phyloP scores from a whole-genome alignment of 2,888 invertebrate genomes.

The Caenorhabditis zanzibari region DNA sequence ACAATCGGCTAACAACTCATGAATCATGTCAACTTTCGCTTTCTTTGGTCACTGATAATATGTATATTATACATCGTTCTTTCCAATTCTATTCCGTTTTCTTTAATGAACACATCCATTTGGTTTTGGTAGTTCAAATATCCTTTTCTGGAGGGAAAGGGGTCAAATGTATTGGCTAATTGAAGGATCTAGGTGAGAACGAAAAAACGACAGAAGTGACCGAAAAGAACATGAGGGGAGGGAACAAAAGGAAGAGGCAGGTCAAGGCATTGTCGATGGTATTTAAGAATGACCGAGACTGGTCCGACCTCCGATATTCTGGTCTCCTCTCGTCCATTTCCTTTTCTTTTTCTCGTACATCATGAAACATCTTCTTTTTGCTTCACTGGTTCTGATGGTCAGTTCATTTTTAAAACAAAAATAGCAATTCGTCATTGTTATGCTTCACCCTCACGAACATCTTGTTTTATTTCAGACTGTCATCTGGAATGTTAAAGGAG shows the following conservation, averaged over 20 bases:
- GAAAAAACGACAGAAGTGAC: slow-evolving; percentile 35
- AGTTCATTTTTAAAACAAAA: slow-evolving; percentile 18
- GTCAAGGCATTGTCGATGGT: slow-evolving; percentile 19
- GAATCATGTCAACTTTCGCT: slow-evolving; percentile 53
- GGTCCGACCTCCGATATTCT: slow-evolving; percentile 57
- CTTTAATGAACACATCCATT: slow-evolving; percentile 28
- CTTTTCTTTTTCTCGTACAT: slow-evolving; percentile 23
- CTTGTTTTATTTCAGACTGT: slow-evolving; percentile 40
- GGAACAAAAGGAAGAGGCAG: slow-evolving; percentile 13
- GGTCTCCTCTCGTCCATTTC: slow-evolving; percentile 29
- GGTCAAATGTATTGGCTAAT: slow-evolving; percentile 43
- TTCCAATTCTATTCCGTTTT: slow-evolving; percentile 1
- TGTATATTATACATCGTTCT: background rate
- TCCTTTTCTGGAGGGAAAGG: slow-evolving; percentile 32
- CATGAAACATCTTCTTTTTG: slow-evolving; percentile 57
- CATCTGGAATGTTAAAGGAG: slow-evolving; percentile 47
- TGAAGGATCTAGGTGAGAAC: slow-evolving; percentile 9
- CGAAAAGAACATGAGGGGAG: slow-evolving; percentile 51
- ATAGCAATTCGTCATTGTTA: background rate
- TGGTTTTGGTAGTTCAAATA: slow-evolving; percentile 18
- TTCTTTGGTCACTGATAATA: slow-evolving; percentile 43
- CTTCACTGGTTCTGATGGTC: slow-evolving; percentile 50
- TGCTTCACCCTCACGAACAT: slow-evolving; percentile 14
- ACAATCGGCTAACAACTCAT: slow-evolving; percentile 54
- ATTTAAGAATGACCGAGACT: slow-evolving; percentile 48